phyloP scores from a whole-genome alignment of 1,140 invertebrate genomes.

The Agrilus planipennis region DNA sequence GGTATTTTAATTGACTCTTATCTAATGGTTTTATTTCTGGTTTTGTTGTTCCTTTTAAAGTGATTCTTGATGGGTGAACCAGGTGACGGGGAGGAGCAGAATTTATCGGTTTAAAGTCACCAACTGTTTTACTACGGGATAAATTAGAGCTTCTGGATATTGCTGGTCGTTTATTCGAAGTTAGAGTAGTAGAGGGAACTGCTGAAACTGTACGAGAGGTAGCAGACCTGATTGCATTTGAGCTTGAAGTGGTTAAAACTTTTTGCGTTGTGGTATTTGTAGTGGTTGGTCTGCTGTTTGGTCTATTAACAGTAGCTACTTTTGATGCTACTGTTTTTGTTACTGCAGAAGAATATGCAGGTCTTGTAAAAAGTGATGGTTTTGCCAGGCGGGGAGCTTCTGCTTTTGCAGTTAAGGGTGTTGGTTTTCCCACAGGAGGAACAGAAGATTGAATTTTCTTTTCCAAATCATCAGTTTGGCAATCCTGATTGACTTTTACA shows the following conservation, averaged over 20 bases:
- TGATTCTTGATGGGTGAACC: background rate
- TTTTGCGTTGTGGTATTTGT: background rate
- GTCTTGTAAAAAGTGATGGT: conserved; percentile 13
- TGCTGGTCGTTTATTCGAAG: conserved; percentile 20
- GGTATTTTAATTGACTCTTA: background rate
- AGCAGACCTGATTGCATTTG: no score
- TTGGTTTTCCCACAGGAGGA: conserved; percentile 2
- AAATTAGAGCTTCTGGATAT: conserved; percentile 18
- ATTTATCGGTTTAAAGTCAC: conserved; percentile 35
- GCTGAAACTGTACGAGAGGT: no score
- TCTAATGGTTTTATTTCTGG: background rate
- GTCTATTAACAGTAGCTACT: conserved; percentile 31
- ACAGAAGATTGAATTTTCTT: conserved; percentile 12
- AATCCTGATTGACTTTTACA: conserved; percentile 27
- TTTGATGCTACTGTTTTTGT: conserved; percentile 28
- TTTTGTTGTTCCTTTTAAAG: background rate
- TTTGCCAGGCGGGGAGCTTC: conserved; percentile 17
- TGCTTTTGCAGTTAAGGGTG: conserved; percentile 13
- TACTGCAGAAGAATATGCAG: conserved; percentile 39
- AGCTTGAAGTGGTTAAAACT: no score
- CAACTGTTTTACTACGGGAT: conserved; percentile 43
- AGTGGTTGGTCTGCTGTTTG: conserved; percentile 36
- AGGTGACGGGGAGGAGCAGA: background rate
- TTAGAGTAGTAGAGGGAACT: conserved; percentile 27
- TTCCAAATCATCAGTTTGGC: conserved; percentile 20